Evolutionary conservation across 2,888 invertebrate genomes (phyloP).

Genomic region (Scaeva pyrastri): DNA sequence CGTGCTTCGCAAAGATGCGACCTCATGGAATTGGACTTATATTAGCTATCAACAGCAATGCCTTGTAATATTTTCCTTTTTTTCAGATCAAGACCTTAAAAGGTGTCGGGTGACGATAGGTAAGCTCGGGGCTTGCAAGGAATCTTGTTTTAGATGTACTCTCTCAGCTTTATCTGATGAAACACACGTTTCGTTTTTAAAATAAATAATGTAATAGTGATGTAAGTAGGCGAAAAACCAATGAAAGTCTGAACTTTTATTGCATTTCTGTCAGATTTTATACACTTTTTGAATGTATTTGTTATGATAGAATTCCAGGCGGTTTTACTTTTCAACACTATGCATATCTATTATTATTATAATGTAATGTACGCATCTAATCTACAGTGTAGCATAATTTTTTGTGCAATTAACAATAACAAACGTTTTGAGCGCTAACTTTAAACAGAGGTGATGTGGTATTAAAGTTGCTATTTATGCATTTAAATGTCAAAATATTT

Average conservation of each 20-base stretch:
- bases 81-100: background rate
- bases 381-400: too few species aligned
- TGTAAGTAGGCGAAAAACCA: conserved; percentile 63
- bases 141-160: conserved; percentile 43
- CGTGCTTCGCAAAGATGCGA: conserved; percentile 61
- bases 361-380: too few species aligned
- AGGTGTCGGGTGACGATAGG: conserved; percentile 39
- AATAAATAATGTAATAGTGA: conserved; percentile 63
- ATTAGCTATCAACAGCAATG: conserved; percentile 61
- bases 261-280: conserved; percentile 66
- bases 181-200: conserved; percentile 49
- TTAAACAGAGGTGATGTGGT: too few species aligned
- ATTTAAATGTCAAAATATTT: too few species aligned
- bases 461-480: too few species aligned
- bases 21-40: conserved; percentile 58
- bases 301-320: conserved; percentile 33
- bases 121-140: conserved; percentile 20
- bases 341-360: too few species aligned
- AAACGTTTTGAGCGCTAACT: too few species aligned
- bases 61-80: conserved; percentile 17
- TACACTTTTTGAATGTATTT: conserved; percentile 53
- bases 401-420: too few species aligned
- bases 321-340: too few species aligned
- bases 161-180: conserved; percentile 23
- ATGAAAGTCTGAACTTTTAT: conserved; percentile 56